Percentiles rank a stretch among this genome's conserved stretches.
Conservation (phyloP, 1,140 invertebrate species). For the Zaprionus ghesquierei region DNA sequence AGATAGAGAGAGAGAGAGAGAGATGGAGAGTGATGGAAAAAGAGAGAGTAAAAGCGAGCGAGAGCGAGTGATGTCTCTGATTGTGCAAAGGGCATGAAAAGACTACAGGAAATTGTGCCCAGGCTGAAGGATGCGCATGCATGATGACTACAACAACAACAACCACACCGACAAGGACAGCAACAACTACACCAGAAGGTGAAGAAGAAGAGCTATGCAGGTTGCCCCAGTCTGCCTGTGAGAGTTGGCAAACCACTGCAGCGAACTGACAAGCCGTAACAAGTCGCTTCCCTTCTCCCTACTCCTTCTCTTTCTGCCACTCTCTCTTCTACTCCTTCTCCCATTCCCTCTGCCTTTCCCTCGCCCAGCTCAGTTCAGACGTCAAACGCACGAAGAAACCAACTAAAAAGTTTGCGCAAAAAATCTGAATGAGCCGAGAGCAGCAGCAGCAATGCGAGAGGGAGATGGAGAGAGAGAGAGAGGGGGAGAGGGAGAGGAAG, state of each 20-base stretch:
- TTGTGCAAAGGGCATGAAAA: neutral
- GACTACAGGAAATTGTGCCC: neutral
- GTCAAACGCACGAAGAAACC: slow-evolving; percentile 6
- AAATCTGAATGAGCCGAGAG: neutral
- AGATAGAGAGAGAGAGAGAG: slow-evolving; percentile 8
- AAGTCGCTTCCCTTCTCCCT: neutral
- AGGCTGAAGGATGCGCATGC: slow-evolving; percentile 2
- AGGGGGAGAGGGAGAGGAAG: neutral
- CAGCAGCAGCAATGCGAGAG: neutral
- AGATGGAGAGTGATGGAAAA: neutral
- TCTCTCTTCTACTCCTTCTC: neutral
- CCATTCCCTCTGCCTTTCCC: neutral
- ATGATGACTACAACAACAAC: slow-evolving; percentile 3
- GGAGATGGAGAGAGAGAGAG: neutral
- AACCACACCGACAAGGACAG: neutral
- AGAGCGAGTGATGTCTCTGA: neutral
- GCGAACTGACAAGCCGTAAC: slow-evolving; percentile 1
- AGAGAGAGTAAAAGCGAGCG: neutral
- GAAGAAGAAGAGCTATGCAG: neutral
- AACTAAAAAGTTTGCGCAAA: slow-evolving; percentile 17
- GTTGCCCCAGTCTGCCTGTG: no score
- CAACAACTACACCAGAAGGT: neutral
- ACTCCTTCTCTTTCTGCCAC: neutral
- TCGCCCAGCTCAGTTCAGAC: neutral
- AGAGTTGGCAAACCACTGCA: neutral